Percentiles rank a stretch among this genome's conserved stretches.
Conservation (phyloP, 2,113 vertebrate species). For the Bettongia penicillata region DNA sequence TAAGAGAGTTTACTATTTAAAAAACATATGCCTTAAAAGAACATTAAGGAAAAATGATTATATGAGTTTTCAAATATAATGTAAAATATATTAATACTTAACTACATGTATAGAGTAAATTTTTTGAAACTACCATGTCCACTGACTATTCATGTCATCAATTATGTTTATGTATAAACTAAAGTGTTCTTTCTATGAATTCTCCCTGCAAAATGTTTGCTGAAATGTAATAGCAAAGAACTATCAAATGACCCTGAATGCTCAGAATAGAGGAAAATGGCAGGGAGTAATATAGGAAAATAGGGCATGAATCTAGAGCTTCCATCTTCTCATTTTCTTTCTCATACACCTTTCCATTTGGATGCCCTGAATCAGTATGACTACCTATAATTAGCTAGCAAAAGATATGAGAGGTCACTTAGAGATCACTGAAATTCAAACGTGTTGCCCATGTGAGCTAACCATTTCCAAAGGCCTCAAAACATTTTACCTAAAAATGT, state of each 20-base stretch:
- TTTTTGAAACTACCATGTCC: neutral
- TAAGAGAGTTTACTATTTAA: neutral
- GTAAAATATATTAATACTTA: neutral
- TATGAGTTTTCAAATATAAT: neutral
- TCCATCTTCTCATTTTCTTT: neutral
- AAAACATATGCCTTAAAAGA: neutral
- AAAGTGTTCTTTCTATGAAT: neutral
- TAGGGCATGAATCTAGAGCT: neutral
- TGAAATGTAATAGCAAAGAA: neutral
- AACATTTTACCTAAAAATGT: neutral
- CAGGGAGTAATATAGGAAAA: neutral
- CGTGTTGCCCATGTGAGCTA: neutral
- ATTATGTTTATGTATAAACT: neutral
- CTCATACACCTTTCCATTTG: neutral
- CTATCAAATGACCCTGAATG: neutral
- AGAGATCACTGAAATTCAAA: rapidly evolving
- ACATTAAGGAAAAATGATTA: neutral
- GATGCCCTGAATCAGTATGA: neutral
- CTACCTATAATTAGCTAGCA: neutral
- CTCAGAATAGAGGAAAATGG: neutral
- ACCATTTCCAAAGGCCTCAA: neutral
- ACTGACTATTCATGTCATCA: neutral
- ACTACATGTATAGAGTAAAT: neutral
- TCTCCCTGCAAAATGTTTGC: neutral
- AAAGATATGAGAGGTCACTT: neutral